Evolutionary conservation across 2,888 invertebrate species (phyloP), one percentile per base, ranked within the genome.

Genomic region (Uloborus plumipes): DNA sequence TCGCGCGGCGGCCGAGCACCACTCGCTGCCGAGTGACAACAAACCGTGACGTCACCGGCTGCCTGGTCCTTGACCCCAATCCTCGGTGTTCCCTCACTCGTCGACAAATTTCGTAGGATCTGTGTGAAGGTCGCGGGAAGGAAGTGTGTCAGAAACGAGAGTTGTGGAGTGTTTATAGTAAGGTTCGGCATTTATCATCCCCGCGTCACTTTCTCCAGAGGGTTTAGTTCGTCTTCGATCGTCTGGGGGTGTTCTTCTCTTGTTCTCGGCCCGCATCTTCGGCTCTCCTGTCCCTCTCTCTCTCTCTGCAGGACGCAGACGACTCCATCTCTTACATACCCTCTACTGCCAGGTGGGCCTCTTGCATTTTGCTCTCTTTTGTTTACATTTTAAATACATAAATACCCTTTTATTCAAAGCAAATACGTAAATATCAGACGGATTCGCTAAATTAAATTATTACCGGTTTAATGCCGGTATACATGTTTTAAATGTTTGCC

Each of bases 41-140:
- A 20, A 55, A 18, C 61, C 61, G 61, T 65, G 65, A 65, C 65
- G 65, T 65, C 65, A 65, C 47, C n/a, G 67, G 14, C 16, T n/a
- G n/a, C 6, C 20, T 18, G 65, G 74, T 53, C 65, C 74, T 74
- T 74, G 74, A 74, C 74, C 74, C 74, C 65, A 49, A 61, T 74
- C 70, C 61, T 31, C 55, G 16, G 55, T n/a, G n/a, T 55, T 55
- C 39, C 55, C 55, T 55, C 16, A 55, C 55, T 55, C n/a, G 55
- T 55, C 55, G 55, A 55, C 55, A 55, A 55, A 55, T 55, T 55
- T 55, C 55, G 55, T 55, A 39, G 26, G 66, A 74, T 65, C 39
- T 74, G 58, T 74, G 74, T 65, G 74, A 74, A 74, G 74, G 74
- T 74, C 74, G 74, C 55, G n/a, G 55, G 18, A 55, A 55, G 66